Base-by-base conservation (phyloP, 2,888 invertebrate species). In the Bruchidius siliquastri region DNA sequence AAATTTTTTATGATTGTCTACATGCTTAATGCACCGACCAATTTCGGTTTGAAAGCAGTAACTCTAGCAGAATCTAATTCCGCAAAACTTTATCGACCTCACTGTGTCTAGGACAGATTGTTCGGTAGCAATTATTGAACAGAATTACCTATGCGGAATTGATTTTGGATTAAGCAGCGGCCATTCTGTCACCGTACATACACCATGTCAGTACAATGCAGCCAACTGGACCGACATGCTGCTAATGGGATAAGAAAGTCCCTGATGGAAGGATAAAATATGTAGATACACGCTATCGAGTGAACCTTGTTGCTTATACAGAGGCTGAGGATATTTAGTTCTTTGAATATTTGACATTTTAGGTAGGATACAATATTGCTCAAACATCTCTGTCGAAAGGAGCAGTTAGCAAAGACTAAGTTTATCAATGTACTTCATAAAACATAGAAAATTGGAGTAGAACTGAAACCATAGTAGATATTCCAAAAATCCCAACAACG, bases 141-240 rank as follows among this genome's bases (percentile, higher is more conserved):
- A 72, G 75, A 79, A 79, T 80, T 80, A 79, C 79, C 78, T 79
- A 78, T 78, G 77, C 79, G 76, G 75, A 77, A 81, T 81, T 80
- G 81, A 81, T 79, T 80, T 80, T 79, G 79, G 79, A 80, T 80
- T 80, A 81, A 74, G 76, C 76, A 71, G 13, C 13, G 13, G 49
- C 49, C 49, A 26, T 26, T 26, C 26, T 26, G 26, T 26, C 26
- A 26, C 26, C 8, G 49, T 13, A 49, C 49, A 49, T n/a, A n/a
- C n/a, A n/a, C n/a, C n/a, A n/a, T n/a, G n/a, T n/a, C 49, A 49
- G 18, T 1, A 13, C 1, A 18, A 13, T 13, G 13, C 49, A 8
- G 49, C 6, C 18, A 49, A 49, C 18, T 13, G 49, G 1, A 49
- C 49, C 49, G 49, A 49, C 49, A 49, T 4, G 49, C 18, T 49